Conservation (phyloP, 2,797 vertebrate species). For the Sebastes cheni region DNA sequence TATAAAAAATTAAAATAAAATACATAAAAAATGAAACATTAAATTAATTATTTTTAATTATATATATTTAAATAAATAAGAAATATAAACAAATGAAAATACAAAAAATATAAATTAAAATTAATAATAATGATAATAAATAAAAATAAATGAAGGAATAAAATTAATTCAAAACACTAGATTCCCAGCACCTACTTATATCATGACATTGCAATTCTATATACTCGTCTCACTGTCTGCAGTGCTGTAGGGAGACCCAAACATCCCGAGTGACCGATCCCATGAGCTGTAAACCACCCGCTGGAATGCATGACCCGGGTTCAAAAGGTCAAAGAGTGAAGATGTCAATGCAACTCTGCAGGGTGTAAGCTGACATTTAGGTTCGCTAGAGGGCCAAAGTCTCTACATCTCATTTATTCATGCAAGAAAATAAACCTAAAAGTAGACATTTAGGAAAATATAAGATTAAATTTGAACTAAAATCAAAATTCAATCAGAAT, state of each 20-base stretch:
- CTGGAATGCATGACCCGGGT: slow-evolving; percentile 43
- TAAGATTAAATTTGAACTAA: background rate
- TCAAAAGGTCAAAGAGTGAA: slow-evolving; percentile 46
- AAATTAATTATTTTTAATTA: too few relatives aligned
- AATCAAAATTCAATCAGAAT: background rate
- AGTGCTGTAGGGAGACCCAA: background rate
- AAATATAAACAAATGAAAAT: too few relatives aligned
- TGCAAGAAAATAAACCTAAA: background rate
- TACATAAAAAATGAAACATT: too few relatives aligned
- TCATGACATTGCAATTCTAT: slow-evolving; percentile 20
- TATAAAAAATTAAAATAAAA: too few relatives aligned
- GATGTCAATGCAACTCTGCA: background rate
- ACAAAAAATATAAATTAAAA: too few relatives aligned
- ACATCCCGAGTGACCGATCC: background rate
- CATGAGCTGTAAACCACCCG: slow-evolving; percentile 18
- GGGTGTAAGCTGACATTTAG: background rate
- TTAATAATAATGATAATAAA: too few relatives aligned
- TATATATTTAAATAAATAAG: too few relatives aligned
- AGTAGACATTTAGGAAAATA: background rate
- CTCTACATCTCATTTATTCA: background rate
- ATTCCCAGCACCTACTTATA: too few relatives aligned
- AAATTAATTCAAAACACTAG: too few relatives aligned
- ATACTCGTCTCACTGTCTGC: slow-evolving; percentile 15
- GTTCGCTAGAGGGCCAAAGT: background rate
- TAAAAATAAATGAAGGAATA: too few relatives aligned